These are phyloP conservation scores for Eulemur coronatus DNA, from an alignment of 2,797 vertebrate species.

Conservation along the genomic window DNA sequence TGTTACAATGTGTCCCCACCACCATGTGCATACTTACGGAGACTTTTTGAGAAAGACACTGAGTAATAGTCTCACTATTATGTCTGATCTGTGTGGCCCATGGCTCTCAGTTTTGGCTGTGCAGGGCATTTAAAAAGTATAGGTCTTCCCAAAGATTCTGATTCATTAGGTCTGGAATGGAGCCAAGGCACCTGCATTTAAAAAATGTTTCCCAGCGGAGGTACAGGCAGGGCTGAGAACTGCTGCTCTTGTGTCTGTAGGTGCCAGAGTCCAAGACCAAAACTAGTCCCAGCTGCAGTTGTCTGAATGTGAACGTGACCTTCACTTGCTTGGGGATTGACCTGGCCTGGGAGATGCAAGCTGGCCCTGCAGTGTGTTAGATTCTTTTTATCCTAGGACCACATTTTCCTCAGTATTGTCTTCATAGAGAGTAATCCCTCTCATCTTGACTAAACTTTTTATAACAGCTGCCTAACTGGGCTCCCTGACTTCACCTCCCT, in stretches of 20 bases:
- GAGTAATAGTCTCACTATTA: neutral
- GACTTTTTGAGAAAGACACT: neutral
- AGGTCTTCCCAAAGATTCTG: neutral
- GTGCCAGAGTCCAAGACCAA: neutral
- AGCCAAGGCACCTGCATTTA: neutral
- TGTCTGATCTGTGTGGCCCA: neutral
- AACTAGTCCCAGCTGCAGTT: neutral
- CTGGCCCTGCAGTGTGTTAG: neutral
- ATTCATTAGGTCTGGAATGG: neutral
- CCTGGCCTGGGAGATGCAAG: neutral
- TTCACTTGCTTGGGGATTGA: neutral
- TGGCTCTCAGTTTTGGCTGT: neutral
- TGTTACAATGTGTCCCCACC: neutral
- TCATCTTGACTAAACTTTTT: neutral
- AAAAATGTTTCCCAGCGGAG: neutral
- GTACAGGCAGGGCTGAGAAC: neutral
- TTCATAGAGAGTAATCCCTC: neutral
- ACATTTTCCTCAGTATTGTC: neutral
- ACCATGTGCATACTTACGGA: neutral
- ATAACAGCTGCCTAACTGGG: neutral
- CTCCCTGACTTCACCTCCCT: neutral
- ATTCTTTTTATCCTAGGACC: neutral
- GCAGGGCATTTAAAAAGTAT: neutral
- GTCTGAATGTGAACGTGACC: neutral
- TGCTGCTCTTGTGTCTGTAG: neutral